phyloP scores from a whole-genome alignment of 2,888 invertebrate species.

The Cenopis cana region DNA sequence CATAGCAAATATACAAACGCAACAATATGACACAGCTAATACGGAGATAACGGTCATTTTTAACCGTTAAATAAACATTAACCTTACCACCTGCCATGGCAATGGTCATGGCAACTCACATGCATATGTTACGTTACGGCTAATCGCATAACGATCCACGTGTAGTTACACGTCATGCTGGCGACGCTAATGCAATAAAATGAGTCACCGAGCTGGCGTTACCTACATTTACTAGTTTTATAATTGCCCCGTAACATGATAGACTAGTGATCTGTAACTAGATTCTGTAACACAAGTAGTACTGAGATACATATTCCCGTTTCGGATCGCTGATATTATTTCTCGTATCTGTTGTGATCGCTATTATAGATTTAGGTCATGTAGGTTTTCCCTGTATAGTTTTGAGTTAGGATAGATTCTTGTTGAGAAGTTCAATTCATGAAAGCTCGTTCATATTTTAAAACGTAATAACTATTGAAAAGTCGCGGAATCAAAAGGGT shows the following conservation, averaged over 20 bases:
- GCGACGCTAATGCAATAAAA: slow-evolving; percentile 21
- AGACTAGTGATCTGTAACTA: slow-evolving; percentile 1
- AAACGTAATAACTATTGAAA: too few relatives aligned
- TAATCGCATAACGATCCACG: slow-evolving; percentile 23
- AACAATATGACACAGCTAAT: slow-evolving; percentile 8
- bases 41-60: slow-evolving; percentile 4
- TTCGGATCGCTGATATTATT: slow-evolving; percentile 2
- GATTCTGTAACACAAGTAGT: slow-evolving; percentile 21
- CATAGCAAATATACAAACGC: slow-evolving; percentile 5
- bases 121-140: slow-evolving; percentile 15
- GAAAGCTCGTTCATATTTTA: too few relatives aligned
- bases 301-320: slow-evolving; percentile 9
- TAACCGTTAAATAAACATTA: slow-evolving; percentile 28
- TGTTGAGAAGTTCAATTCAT: too few relatives aligned
- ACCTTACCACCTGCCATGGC: slow-evolving; percentile 15
- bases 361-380: not conserved
- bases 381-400: not conserved
- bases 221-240: slow-evolving; percentile 23
- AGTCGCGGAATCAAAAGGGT: too few relatives aligned
- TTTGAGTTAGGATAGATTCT: too few relatives aligned
- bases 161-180: slow-evolving; percentile 17
- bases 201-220: slow-evolving; percentile 14
- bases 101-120: slow-evolving; percentile 16
- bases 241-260: slow-evolving; percentile 27
- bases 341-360: not conserved